phyloP scores from a whole-genome alignment of 2,888 invertebrate genomes.

The Acrobasis suavella region DNA sequence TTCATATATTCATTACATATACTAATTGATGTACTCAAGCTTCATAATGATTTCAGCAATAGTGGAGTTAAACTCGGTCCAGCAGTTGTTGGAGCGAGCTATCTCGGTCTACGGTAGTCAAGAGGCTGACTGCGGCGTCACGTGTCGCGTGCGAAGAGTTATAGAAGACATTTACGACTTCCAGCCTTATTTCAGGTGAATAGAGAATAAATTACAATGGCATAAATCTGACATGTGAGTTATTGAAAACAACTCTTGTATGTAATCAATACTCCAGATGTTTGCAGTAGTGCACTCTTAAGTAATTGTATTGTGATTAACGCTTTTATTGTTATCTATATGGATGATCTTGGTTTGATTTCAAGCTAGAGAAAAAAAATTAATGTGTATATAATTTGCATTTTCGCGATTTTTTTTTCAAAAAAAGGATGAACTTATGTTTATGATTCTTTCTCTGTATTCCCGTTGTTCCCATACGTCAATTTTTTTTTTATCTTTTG shows the following conservation, averaged over 20 bases:
- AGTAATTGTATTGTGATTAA: constrained; percentile 1
- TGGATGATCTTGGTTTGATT: too few species aligned
- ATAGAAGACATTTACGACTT: constrained; percentile 76
- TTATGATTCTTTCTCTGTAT: too few species aligned
- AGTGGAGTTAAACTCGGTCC: constrained; percentile 69
- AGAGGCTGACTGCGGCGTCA: constrained; percentile 65
- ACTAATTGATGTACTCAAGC: neutral
- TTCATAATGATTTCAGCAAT: constrained; percentile 41
- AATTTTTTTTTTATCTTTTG: too few species aligned
- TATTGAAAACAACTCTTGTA: constrained; percentile 30
- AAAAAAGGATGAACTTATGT: too few species aligned
- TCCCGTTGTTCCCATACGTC: too few species aligned
- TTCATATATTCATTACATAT: too few species aligned
- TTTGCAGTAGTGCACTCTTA: constrained; percentile 22
- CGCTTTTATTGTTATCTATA: too few species aligned
- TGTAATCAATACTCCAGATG: constrained; percentile 28
- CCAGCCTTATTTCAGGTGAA: constrained; percentile 75
- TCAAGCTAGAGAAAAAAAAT: too few species aligned
- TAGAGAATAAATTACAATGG: constrained; percentile 28
- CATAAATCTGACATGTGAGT: constrained; percentile 12
- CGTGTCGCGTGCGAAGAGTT: constrained; percentile 74
- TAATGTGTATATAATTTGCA: too few species aligned
- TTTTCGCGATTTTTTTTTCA: too few species aligned
- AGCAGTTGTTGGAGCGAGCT: constrained; percentile 74
- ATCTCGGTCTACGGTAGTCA: constrained; percentile 66